These are phyloP conservation scores for Sminthurides aquaticus DNA, from an alignment of 2,888 invertebrate species.

Conservation along the genomic window DNA sequence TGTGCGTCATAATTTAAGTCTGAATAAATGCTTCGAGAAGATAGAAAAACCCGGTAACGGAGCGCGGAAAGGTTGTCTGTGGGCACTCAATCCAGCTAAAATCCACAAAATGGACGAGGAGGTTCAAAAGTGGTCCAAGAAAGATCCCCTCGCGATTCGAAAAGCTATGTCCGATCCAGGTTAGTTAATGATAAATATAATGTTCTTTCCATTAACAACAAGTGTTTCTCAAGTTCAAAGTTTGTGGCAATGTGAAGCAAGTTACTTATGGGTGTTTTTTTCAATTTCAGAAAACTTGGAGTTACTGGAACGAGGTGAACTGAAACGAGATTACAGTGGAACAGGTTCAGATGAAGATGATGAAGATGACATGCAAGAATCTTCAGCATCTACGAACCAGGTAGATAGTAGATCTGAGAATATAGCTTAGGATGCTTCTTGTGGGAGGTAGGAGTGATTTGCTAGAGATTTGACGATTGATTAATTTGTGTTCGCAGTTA, in stretches of 20 bases:
- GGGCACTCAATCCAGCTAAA: constrained; percentile 91
- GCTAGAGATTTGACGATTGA: not conserved
- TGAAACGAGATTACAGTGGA: constrained; percentile 60
- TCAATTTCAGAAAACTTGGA: constrained; percentile 63
- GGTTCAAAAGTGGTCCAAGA: constrained; percentile 93
- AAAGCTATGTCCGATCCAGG: constrained; percentile 91
- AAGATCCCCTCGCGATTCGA: constrained; percentile 85
- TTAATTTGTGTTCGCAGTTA: constrained; percentile 24
- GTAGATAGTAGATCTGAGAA: not conserved
- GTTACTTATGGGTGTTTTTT: constrained; percentile 10
- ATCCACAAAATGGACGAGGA: constrained; percentile 96
- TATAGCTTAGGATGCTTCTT: not conserved
- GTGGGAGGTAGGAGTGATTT: not conserved
- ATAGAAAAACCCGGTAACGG: constrained; percentile 90
- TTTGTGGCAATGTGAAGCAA: not conserved
- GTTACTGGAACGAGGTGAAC: constrained; percentile 73
- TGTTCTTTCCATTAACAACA: no score
- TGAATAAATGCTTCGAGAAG: constrained; percentile 98
- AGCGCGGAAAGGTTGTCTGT: constrained; percentile 71
- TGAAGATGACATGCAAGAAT: constrained; percentile 51
- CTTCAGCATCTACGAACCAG: constrained; percentile 28
- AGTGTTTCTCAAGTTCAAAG: not conserved
- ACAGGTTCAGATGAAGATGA: constrained; percentile 50
- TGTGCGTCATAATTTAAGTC: constrained; percentile 89
- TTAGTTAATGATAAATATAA: no score